Conservation (phyloP, 1,140 invertebrate genomes). For the Trichonephila clavata region DNA sequence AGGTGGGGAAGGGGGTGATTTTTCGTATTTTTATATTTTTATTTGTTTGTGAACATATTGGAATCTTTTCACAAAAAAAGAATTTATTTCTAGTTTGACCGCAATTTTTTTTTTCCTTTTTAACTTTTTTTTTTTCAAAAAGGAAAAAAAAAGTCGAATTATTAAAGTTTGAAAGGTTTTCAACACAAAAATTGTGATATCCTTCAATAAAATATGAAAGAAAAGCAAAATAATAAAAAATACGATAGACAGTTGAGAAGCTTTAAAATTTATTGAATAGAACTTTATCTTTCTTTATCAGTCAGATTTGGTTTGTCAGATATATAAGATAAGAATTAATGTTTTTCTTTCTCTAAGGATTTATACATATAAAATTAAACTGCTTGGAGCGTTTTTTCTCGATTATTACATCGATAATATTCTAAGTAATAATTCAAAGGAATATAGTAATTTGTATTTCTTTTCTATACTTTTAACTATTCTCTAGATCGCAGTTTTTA, state of each 20-base stretch:
- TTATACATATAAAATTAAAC: too few species aligned
- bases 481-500: too few species aligned
- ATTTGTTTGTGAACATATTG: background rate
- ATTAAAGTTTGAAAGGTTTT: conserved; percentile 20
- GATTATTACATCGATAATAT: too few species aligned
- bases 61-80: background rate
- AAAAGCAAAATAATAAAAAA: background rate
- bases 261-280: conserved; percentile 12
- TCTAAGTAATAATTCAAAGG: too few species aligned
- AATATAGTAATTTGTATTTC: too few species aligned
- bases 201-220: background rate
- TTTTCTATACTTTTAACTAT: too few species aligned
- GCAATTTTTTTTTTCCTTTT: background rate
- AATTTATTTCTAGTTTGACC: background rate
- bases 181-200: background rate
- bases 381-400: too few species aligned
- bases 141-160: background rate
- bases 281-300: too few species aligned
- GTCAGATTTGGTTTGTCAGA: too few species aligned
- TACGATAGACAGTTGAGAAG: too few species aligned
- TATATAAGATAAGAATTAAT: too few species aligned
- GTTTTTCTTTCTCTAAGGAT: too few species aligned
- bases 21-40: background rate
- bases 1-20: background rate
- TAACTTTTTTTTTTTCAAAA: background rate